Percentiles rank a stretch among this genome's conserved stretches.
Evolutionary conservation across 2,797 vertebrate genomes (phyloP).

Genomic region (Adrianichthys oophorus): DNA sequence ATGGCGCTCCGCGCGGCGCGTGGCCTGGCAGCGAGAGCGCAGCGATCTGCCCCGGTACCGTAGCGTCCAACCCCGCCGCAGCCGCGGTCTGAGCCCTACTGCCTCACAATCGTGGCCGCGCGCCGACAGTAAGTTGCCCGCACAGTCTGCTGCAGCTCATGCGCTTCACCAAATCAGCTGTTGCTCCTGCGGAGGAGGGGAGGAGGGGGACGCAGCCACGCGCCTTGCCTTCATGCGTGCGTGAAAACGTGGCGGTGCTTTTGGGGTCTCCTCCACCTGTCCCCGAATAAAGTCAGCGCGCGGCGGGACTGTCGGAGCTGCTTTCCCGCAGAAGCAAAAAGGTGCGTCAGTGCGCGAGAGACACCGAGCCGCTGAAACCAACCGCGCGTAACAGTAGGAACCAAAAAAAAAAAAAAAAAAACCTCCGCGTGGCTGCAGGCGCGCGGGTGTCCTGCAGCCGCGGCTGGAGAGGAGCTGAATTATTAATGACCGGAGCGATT

Average conservation of each 20-base stretch:
- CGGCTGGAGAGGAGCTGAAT: constrained; percentile 76
- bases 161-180: constrained; percentile 71
- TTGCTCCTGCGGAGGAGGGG: constrained; percentile 55
- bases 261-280: constrained; percentile 53
- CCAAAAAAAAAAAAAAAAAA: constrained; percentile 30
- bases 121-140: constrained; percentile 65
- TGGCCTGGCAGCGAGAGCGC: constrained; percentile 19
- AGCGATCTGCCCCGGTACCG: constrained; percentile 38
- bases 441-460: constrained; percentile 43
- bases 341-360: constrained; percentile 13
- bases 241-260: constrained; percentile 31
- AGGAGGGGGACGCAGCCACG: constrained; percentile 15
- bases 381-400: constrained; percentile 29
- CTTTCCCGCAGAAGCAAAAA: constrained; percentile 2
- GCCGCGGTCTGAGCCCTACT: constrained; percentile 36
- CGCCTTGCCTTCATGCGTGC: constrained; percentile 41
- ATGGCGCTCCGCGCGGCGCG: constrained; percentile 30
- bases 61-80: constrained; percentile 42
- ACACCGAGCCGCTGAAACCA: constrained; percentile 25
- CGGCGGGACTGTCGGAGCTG: constrained; percentile 7
- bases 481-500: constrained; percentile 83
- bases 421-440: constrained; percentile 37
- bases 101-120: constrained; percentile 45
- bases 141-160: constrained; percentile 54
- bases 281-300: constrained; percentile 33